Conservation (phyloP, 1,140 invertebrate genomes). For the Octopus sinensis region DNA sequence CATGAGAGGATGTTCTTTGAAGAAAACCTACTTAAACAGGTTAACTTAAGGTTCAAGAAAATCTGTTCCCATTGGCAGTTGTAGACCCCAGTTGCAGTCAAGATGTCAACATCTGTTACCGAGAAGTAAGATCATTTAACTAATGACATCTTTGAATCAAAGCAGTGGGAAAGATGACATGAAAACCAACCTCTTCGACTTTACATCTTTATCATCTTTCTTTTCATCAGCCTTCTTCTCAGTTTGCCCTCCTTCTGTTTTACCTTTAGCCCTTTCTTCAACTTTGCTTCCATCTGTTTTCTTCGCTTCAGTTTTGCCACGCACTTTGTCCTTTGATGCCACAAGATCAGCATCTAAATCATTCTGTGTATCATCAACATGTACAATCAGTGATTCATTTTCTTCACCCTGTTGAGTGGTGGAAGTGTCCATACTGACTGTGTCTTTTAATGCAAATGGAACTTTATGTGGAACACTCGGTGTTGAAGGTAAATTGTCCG, state of each 20-base stretch:
- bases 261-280: background rate
- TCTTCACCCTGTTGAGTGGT: background rate
- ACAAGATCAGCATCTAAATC: background rate
- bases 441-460: background rate
- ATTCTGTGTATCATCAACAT: conserved; percentile 12
- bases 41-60: too few relatives aligned
- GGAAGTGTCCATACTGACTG: background rate
- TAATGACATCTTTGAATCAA: conserved; percentile 10
- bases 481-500: background rate
- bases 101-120: background rate
- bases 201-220: conserved; percentile 14
- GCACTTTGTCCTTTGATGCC: too few relatives aligned
- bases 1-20: too few relatives aligned
- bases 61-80: too few relatives aligned
- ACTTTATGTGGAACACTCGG: background rate
- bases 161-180: conserved; percentile 17
- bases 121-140: background rate
- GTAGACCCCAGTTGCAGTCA: too few relatives aligned
- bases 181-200: conserved; percentile 16
- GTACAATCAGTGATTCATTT: conserved; percentile 3
- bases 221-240: conserved; percentile 15
- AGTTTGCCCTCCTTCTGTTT: background rate
- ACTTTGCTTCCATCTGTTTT: background rate
- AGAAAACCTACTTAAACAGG: too few relatives aligned
- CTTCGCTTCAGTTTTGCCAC: too few relatives aligned